phyloP scores from a whole-genome alignment of 2,888 invertebrate species.

The Hetaerina titia region DNA sequence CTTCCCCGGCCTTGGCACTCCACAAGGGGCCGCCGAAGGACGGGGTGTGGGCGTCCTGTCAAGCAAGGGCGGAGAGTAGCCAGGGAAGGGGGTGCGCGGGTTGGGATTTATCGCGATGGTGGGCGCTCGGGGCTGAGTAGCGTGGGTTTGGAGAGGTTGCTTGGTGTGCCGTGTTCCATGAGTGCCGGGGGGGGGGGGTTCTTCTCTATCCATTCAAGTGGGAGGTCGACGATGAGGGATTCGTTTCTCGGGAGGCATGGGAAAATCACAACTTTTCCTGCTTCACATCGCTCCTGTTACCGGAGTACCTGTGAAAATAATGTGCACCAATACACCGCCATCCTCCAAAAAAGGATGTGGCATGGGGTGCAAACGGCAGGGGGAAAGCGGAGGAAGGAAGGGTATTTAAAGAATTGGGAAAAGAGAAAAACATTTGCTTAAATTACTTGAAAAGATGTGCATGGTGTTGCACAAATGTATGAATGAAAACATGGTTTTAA shows the following conservation, averaged over 20 bases:
- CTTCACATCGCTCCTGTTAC: neutral
- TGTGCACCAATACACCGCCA: neutral
- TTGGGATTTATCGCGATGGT: neutral
- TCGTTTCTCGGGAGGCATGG: neutral
- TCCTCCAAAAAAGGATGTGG: too few species aligned
- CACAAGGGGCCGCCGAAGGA: neutral
- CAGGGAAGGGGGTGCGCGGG: neutral
- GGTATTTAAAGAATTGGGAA: too few species aligned
- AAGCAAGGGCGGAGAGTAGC: too few species aligned
- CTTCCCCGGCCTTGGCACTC: slow-evolving; percentile 1
- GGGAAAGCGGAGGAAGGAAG: too few species aligned
- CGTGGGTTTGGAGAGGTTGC: neutral
- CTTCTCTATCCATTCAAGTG: neutral
- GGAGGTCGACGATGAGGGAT: neutral
- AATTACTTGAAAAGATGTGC: too few species aligned
- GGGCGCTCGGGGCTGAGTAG: neutral
- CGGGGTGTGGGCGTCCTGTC: neutral
- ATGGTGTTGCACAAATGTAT: too few species aligned
- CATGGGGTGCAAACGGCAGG: too few species aligned
- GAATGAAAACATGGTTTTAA: too few species aligned
- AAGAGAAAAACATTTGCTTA: too few species aligned
- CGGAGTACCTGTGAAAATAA: too few species aligned
- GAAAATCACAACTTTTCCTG: neutral
- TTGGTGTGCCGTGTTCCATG: too few species aligned
- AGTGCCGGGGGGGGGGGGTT: too few species aligned